A percentile compares a stretch with the other conserved stretches of the same genome.
Evolutionary conservation across 2,797 vertebrate species (phyloP).

Genomic region (Megaceryle alcyon): DNA sequence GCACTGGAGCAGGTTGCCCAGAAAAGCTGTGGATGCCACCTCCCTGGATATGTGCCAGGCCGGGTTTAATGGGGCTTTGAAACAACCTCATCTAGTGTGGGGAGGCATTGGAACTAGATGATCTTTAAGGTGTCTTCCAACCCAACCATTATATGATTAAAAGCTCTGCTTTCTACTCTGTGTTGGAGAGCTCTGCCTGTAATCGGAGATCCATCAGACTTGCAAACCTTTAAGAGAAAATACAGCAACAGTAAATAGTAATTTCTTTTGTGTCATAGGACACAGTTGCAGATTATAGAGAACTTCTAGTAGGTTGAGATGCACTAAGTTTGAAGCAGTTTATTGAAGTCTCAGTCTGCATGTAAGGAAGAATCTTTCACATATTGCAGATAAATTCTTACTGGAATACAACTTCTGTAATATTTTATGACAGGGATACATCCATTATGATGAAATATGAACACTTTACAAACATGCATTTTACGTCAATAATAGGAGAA

Average conservation of each 20-base stretch:
- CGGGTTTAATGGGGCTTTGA: background rate
- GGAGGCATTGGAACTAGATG: background rate
- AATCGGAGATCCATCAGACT: background rate
- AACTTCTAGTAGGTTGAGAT: background rate
- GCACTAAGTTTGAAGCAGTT: no score
- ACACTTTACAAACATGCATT: background rate
- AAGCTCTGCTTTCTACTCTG: background rate
- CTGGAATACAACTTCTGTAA: background rate
- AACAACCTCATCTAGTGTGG: background rate
- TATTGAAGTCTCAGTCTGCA: no score
- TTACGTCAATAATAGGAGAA: background rate
- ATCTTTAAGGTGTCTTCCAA: background rate
- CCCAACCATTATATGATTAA: background rate
- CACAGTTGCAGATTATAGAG: background rate
- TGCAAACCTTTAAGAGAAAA: background rate
- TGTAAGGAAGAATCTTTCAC: no score
- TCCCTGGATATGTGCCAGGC: background rate
- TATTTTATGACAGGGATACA: background rate
- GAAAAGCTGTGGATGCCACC: background rate
- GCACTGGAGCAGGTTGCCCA: background rate
- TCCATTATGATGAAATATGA: background rate
- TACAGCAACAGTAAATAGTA: background rate
- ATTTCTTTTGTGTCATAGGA: background rate
- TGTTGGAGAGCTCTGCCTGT: background rate
- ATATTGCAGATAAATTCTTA: no score